Evolutionary conservation across 2,888 invertebrate species (phyloP).

Genomic region (Xestia xanthographa): DNA sequence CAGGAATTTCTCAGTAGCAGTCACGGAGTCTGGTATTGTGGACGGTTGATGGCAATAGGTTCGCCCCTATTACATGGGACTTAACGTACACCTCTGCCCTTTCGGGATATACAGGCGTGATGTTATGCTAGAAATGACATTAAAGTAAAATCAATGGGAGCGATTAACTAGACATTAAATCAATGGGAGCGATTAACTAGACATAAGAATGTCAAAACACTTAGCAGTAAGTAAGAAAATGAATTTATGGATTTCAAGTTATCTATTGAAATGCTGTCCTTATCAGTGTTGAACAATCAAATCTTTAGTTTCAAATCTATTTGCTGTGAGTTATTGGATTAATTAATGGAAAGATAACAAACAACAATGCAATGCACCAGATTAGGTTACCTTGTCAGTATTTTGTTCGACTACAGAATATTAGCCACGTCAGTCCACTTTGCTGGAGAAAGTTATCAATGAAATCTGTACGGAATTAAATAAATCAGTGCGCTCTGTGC

Average conservation of each 20-base stretch:
- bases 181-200: background rate
- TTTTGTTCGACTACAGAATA: conserved; percentile 32
- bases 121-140: background rate
- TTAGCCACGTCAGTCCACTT: conserved; percentile 47
- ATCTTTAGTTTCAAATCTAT: conserved; percentile 53
- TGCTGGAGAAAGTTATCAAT: conserved; percentile 60
- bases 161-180: conserved; percentile 4
- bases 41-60: no score
- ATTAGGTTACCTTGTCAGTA: conserved; percentile 23
- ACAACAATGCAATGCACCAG: conserved; percentile 30
- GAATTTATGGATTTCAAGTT: conserved; percentile 47
- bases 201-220: conserved; percentile 24
- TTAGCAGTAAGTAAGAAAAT: conserved; percentile 26
- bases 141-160: conserved; percentile 2
- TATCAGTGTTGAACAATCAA: conserved; percentile 55
- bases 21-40: no score
- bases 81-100: no score
- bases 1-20: no score
- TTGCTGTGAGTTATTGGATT: conserved; percentile 55
- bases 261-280: conserved; percentile 36
- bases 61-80: no score
- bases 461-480: conserved; percentile 68
- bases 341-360: conserved; percentile 58
- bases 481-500: conserved; percentile 68
- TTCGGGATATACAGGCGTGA: background rate